These are phyloP conservation scores for Neodiprion fabricii DNA, from an alignment of 1,140 invertebrate genomes.

Conservation along the genomic window DNA sequence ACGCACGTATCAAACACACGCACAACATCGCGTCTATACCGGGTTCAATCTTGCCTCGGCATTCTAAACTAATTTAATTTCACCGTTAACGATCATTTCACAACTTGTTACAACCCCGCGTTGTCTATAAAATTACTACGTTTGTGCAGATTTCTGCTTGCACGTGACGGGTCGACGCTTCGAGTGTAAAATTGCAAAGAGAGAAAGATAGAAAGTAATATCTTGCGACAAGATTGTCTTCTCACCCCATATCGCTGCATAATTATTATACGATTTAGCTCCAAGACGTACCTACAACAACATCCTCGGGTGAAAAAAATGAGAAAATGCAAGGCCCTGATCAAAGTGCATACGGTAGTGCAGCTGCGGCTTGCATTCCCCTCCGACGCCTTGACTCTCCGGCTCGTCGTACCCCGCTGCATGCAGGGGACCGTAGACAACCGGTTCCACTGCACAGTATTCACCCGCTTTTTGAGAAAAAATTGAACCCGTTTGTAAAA, in stretches of 20 bases:
- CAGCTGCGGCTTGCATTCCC: conserved; percentile 33
- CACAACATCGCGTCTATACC: not conserved
- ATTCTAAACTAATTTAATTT: conserved; percentile 3
- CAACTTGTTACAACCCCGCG: no score
- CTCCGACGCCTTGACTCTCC: conserved; percentile 31
- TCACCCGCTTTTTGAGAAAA: conserved; percentile 62
- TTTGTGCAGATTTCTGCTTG: no score
- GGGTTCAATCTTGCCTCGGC: not conserved
- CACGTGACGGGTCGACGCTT: no score
- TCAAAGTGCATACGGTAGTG: not conserved
- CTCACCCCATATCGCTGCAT: no score
- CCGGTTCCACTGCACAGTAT: conserved; percentile 53
- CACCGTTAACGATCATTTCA: not conserved
- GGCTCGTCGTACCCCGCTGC: conserved; percentile 6
- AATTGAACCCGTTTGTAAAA: conserved; percentile 64
- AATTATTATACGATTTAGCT: no score
- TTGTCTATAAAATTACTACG: no score
- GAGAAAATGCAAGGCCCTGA: not conserved
- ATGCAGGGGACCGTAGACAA: conserved; percentile 42
- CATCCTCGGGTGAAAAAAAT: no score
- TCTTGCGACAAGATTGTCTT: no score
- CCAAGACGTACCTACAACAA: not conserved
- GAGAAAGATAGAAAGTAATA: not conserved
- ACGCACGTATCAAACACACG: no score
- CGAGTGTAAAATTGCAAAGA: not conserved